A percentile compares a stretch with the other conserved stretches of the same genome.
These are phyloP conservation scores for Synanceia verrucosa DNA, from an alignment of 2,797 vertebrate species.

Conservation along the genomic window DNA sequence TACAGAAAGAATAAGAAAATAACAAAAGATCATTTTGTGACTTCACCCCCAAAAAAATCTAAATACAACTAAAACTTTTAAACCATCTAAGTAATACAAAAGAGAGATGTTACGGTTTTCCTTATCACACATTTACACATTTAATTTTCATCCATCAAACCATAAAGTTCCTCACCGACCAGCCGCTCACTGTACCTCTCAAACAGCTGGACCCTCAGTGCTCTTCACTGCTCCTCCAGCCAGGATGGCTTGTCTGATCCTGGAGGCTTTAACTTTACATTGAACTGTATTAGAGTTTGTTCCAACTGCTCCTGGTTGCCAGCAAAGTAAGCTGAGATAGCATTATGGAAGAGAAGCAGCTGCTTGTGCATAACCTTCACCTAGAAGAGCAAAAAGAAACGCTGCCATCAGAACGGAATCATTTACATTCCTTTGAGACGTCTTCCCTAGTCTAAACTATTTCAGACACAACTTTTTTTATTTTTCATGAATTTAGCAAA, in stretches of 20 bases:
- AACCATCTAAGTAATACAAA: constrained; percentile 54
- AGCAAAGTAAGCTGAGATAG: constrained; percentile 97
- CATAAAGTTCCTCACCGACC: constrained; percentile 27
- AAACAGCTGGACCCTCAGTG: constrained; percentile 16
- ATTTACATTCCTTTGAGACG: neutral
- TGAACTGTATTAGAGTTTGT: constrained; percentile 97
- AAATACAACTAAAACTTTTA: constrained; percentile 40
- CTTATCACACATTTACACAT: constrained; percentile 43
- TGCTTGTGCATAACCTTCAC: constrained; percentile 99
- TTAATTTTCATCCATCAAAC: constrained; percentile 38
- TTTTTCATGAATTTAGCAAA: neutral
- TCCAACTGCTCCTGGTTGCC: constrained; percentile 99
- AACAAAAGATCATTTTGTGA: constrained; percentile 41
- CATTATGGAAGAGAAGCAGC: constrained; percentile 97
- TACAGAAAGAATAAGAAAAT: constrained; percentile 59
- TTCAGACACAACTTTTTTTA: neutral
- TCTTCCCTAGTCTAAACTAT: neutral
- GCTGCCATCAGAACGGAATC: neutral
- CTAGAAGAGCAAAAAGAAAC: constrained; percentile 66
- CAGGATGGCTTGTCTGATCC: constrained; percentile 96
- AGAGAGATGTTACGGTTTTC: constrained; percentile 36
- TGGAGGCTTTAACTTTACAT: constrained; percentile 91
- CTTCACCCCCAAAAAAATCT: constrained; percentile 28
- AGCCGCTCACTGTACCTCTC: constrained; percentile 36
- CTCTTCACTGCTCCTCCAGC: constrained; percentile 94